phyloP scores from a whole-genome alignment of 30 jellyfish, hydroid and myxozoan genomes.

The Catostylus mosaicus region DNA sequence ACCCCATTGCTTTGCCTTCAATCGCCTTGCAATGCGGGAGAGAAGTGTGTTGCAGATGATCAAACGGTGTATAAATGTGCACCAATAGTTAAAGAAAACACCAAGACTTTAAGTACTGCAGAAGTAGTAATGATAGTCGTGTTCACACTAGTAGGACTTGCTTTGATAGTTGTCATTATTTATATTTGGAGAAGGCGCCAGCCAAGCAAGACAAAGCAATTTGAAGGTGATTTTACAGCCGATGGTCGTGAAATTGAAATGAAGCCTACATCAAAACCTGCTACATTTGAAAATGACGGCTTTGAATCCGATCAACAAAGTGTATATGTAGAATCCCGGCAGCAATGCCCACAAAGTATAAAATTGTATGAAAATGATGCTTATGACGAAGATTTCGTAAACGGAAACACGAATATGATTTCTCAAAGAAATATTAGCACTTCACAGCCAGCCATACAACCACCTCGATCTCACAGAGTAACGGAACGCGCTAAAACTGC shows the following conservation, averaged over 20 bases:
- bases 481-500: not conserved
- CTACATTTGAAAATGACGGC: not conserved
- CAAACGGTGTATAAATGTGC: slow-evolving; percentile 13
- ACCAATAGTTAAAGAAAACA: not conserved
- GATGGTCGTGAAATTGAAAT: slow-evolving; percentile 30
- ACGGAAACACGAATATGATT: slow-evolving; percentile 4
- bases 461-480: slow-evolving; percentile 59
- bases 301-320: slow-evolving; percentile 19
- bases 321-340: not conserved
- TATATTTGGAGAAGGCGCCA: slow-evolving; percentile 18
- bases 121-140: slow-evolving; percentile 52
- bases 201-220: slow-evolving; percentile 12
- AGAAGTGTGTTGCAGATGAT: slow-evolving; percentile 51
- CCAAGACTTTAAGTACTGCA: not conserved
- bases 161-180: slow-evolving; percentile 20
- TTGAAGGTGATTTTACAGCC: slow-evolving; percentile 21
- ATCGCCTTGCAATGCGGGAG: slow-evolving; percentile 57
- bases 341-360: not conserved
- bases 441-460: slow-evolving; percentile 50
- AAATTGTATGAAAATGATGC: slow-evolving; percentile 31
- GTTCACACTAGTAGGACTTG: slow-evolving; percentile 31
- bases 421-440: slow-evolving; percentile 44
- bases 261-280: slow-evolving; percentile 16
- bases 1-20: slow-evolving; percentile 57
- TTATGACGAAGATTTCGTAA: slow-evolving; percentile 4